phyloP scores from a whole-genome alignment of 1,140 invertebrate species.

The Pemphigus obesinymphae region DNA sequence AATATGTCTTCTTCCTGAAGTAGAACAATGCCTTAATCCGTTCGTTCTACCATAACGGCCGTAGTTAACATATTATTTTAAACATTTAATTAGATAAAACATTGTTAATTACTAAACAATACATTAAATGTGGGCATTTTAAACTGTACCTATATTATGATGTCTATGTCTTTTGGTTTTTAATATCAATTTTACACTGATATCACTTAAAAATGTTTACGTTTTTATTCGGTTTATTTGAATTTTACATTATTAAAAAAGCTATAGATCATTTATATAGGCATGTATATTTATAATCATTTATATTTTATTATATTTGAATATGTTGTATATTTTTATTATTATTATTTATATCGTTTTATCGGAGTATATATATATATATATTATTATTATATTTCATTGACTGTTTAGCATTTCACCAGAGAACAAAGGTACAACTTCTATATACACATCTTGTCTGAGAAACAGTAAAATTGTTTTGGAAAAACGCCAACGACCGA shows the following conservation, averaged over 20 bases:
- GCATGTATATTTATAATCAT: not conserved
- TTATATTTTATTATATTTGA: too few relatives aligned
- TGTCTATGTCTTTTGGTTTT: not conserved
- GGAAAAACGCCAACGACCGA: constrained; percentile 8
- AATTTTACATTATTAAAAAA: not conserved
- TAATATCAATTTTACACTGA: not conserved
- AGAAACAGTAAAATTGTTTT: not conserved
- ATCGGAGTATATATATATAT: too few relatives aligned
- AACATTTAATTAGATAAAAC: not conserved
- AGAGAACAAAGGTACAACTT: not conserved
- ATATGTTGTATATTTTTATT: not conserved
- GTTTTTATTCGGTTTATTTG: not conserved
- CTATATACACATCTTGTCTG: too few relatives aligned
- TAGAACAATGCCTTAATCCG: too few relatives aligned
- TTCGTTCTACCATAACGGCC: not conserved
- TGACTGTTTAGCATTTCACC: not conserved
- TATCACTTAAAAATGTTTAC: not conserved
- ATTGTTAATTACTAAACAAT: not conserved
- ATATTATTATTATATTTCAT: too few relatives aligned
- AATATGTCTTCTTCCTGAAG: not conserved
- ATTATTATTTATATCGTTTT: not conserved
- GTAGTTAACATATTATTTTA: not conserved
- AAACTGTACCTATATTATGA: too few relatives aligned
- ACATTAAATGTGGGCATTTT: not conserved
- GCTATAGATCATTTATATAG: not conserved